These are phyloP conservation scores for Sthenelais limicola DNA, from an alignment of 2,888 invertebrate genomes.

Conservation along the genomic window DNA sequence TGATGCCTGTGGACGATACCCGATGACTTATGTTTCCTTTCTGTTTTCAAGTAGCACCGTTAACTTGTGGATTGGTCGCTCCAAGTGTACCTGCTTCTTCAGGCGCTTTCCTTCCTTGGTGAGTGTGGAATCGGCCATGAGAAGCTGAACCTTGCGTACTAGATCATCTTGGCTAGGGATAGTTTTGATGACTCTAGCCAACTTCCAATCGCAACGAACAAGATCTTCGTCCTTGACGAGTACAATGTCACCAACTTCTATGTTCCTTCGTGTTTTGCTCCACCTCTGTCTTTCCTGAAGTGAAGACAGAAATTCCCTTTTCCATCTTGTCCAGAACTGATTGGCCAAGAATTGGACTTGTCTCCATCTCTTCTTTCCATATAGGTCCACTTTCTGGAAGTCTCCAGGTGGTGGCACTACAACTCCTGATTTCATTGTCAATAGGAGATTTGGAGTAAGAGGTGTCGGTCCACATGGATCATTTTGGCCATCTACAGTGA, in stretches of 20 bases:
- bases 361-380: slow-evolving; percentile 31
- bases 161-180: slow-evolving; percentile 33
- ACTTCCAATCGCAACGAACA: slow-evolving; percentile 18
- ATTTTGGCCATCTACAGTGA: slow-evolving; percentile 44
- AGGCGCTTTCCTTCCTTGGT: not conserved
- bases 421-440: slow-evolving; percentile 41
- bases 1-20: too few relatives aligned
- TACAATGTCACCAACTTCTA: slow-evolving; percentile 44
- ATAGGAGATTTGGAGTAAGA: slow-evolving; percentile 43
- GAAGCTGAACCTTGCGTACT: slow-evolving; percentile 43
- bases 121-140: slow-evolving; percentile 13
- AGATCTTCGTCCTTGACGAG: slow-evolving; percentile 18
- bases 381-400: slow-evolving; percentile 34
- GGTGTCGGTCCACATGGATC: slow-evolving; percentile 40
- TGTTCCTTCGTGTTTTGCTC: slow-evolving; percentile 5
- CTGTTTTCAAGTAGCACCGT: slow-evolving; percentile 35
- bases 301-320: slow-evolving; percentile 34
- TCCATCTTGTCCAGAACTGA: slow-evolving; percentile 44
- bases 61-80: slow-evolving; percentile 42
- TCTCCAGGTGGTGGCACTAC: slow-evolving; percentile 30
- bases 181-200: slow-evolving; percentile 38
- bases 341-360: slow-evolving; percentile 42
- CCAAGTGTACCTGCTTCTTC: not conserved
- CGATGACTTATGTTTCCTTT: too few relatives aligned
- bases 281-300: slow-evolving; percentile 43